These are phyloP conservation scores for Dromococcyx pavoninus DNA, from an alignment of 2,797 vertebrate genomes.

Conservation along the genomic window DNA sequence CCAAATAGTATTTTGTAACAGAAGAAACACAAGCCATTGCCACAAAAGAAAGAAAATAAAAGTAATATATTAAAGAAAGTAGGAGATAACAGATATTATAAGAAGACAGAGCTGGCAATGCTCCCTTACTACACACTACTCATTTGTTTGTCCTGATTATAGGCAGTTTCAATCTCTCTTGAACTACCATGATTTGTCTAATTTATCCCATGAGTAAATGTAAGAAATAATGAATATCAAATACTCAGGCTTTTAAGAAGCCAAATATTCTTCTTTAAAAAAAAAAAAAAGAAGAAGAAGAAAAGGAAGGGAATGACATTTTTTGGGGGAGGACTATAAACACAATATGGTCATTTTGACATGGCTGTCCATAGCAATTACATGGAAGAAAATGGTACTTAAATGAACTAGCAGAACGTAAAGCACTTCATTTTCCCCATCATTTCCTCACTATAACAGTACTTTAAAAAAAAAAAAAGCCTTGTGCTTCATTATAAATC, in stretches of 20 bases:
- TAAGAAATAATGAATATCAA: neutral
- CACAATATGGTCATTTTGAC: neutral
- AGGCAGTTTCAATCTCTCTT: neutral
- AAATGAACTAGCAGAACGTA: neutral
- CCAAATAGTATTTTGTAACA: neutral
- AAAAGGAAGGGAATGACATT: neutral
- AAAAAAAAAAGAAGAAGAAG: neutral
- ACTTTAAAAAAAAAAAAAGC: neutral
- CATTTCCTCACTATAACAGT: neutral
- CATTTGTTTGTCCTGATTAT: neutral
- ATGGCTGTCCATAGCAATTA: neutral
- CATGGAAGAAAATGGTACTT: neutral
- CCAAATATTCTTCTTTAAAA: neutral
- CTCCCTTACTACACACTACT: neutral
- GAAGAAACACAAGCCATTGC: neutral
- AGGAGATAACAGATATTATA: neutral
- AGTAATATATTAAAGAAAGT: neutral
- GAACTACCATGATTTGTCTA: neutral
- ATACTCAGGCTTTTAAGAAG: neutral
- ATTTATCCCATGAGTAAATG: neutral
- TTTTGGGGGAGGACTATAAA: slow-evolving; percentile 1
- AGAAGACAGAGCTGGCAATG: neutral
- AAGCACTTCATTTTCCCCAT: neutral
- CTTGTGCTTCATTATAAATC: neutral
- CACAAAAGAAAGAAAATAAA: neutral